These are phyloP conservation scores for Micrasema longulum DNA, from an alignment of 1,140 invertebrate species.

Conservation along the genomic window DNA sequence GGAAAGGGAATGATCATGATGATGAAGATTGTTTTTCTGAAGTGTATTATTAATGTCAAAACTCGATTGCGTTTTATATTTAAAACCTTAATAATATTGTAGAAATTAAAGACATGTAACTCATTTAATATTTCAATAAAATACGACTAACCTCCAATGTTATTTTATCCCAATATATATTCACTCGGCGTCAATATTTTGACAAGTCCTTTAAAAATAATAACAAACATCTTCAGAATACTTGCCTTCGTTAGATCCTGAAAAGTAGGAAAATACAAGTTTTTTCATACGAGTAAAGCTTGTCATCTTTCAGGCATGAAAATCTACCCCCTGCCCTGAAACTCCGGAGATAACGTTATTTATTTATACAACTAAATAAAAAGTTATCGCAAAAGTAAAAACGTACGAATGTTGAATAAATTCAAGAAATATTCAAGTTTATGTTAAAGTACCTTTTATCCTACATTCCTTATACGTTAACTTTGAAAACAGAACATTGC, in stretches of 20 bases:
- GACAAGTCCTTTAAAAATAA: conserved; percentile 31
- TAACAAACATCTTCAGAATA: background rate
- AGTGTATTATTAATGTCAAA: too few species aligned
- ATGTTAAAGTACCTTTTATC: conserved; percentile 22
- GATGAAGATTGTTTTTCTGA: too few species aligned
- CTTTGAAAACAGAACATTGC: conserved; percentile 24
- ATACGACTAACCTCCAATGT: too few species aligned
- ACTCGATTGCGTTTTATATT: too few species aligned
- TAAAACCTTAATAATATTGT: too few species aligned
- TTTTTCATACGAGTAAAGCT: conserved; percentile 28
- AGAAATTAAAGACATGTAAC: too few species aligned
- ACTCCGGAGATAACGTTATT: conserved; percentile 29
- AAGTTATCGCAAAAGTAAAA: conserved; percentile 28
- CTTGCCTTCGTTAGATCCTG: conserved; percentile 26
- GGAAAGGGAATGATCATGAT: too few species aligned
- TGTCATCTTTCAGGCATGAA: conserved; percentile 36
- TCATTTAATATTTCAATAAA: too few species aligned
- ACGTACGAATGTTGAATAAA: conserved; percentile 32
- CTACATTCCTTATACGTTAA: background rate
- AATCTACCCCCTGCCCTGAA: background rate
- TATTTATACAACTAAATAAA: conserved; percentile 36
- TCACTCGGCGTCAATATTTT: conserved; percentile 18
- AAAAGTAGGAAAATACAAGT: conserved; percentile 14
- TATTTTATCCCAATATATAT: background rate
- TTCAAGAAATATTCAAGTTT: conserved; percentile 25